phyloP scores from a whole-genome alignment of 2,113 vertebrate species.

The Melanotaenia duboulayi region DNA sequence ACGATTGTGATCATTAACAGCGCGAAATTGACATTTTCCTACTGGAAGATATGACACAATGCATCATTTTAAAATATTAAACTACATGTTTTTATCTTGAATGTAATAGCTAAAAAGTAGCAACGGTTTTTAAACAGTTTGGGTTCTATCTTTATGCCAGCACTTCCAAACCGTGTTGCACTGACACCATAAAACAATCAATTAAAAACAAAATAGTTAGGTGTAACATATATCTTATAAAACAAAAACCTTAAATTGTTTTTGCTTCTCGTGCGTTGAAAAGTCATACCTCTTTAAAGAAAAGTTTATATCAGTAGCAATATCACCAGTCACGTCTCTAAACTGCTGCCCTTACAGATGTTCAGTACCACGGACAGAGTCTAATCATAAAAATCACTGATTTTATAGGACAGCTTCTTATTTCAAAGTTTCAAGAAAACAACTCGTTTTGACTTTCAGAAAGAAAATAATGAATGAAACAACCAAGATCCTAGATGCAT shows the following conservation, averaged over 20 bases:
- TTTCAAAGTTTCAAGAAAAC: background rate
- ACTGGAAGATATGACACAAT: background rate
- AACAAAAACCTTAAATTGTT: background rate
- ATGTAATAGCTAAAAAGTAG: too few relatives aligned
- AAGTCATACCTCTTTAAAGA: background rate
- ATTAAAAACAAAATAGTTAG: background rate
- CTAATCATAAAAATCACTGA: background rate
- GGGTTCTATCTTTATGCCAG: background rate
- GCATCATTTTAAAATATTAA: background rate
- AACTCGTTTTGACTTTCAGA: background rate
- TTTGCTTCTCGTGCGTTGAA: background rate
- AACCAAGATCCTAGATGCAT: too few relatives aligned
- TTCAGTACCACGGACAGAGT: conserved; percentile 17
- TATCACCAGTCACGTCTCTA: background rate
- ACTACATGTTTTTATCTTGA: background rate
- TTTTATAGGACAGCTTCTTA: too few relatives aligned
- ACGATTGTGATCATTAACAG: too few relatives aligned
- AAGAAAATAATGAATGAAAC: background rate
- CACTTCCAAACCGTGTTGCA: accelerated
- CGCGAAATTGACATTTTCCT: background rate
- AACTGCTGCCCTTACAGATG: accelerated
- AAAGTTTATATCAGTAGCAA: accelerated
- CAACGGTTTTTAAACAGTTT: too few relatives aligned
- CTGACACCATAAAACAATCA: background rate
- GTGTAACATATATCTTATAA: background rate